Percentiles rank a stretch among this genome's conserved stretches.
These are phyloP conservation scores for Andinoacara biseriatus DNA, from an alignment of 2,113 vertebrate species.

Conservation along the genomic window DNA sequence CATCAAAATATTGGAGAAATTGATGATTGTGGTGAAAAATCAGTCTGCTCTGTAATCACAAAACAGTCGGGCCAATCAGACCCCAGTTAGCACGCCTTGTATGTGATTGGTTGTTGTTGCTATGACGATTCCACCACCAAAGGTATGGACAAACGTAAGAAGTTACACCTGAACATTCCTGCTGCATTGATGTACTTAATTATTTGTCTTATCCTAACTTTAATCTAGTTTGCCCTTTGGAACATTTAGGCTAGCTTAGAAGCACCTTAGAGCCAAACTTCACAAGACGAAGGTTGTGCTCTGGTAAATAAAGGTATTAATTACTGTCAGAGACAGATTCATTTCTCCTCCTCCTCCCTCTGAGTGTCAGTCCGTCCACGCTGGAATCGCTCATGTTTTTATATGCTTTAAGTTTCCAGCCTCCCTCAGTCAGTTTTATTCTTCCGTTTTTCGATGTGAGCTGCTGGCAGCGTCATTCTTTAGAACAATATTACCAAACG, in stretches of 20 bases:
- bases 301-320: not conserved
- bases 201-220: not conserved
- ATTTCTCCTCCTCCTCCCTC: not conserved
- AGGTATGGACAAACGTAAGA: not conserved
- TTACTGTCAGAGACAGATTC: constrained; percentile 5
- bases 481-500: constrained; percentile 26
- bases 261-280: not conserved
- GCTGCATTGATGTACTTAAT: not conserved
- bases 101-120: not conserved
- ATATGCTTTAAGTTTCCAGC: constrained; percentile 28
- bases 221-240: not conserved
- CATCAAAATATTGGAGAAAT: not conserved
- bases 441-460: constrained; percentile 27
- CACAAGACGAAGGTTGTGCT: fast-evolving
- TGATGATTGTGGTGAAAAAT: not conserved
- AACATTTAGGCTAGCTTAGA: fast-evolving
- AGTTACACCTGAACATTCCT: not conserved
- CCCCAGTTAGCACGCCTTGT: not conserved
- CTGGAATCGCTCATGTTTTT: constrained; percentile 30
- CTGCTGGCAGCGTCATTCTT: not conserved
- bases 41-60: too few species aligned
- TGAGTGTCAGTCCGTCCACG: not conserved
- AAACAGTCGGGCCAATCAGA: not conserved
- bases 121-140: not conserved
- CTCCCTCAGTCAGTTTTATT: constrained; percentile 1